Evolutionary conservation across 2,888 invertebrate genomes (phyloP).

Genomic region (Dicyrtomina minuta): DNA sequence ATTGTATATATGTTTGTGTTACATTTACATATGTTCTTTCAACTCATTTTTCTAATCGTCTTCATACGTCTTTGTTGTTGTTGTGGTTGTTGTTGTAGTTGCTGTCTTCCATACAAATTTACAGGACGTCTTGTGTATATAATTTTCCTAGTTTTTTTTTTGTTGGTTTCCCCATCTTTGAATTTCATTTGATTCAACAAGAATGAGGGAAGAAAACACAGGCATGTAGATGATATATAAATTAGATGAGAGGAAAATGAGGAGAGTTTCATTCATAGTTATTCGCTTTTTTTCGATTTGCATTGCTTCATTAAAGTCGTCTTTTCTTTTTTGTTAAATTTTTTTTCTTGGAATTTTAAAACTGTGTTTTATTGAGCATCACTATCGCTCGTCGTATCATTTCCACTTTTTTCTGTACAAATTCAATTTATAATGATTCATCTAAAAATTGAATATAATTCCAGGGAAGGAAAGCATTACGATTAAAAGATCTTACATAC

Average conservation of each 20-base stretch:
- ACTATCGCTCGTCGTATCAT: conserved; percentile 55
- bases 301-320: neutral
- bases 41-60: conserved; percentile 13
- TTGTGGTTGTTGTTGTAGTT: no score
- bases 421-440: conserved; percentile 36
- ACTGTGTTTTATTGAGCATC: conserved; percentile 53
- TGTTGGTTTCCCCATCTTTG: no score
- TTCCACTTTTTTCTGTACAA: conserved; percentile 54
- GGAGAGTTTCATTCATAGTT: neutral
- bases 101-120: no score
- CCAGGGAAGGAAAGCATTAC: conserved; percentile 5
- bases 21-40: neutral
- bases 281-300: neutral
- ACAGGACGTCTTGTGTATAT: no score
- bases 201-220: neutral
- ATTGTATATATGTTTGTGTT: no score
- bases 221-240: neutral
- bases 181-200: no score
- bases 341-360: no score
- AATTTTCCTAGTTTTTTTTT: no score
- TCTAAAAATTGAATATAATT: conserved; percentile 33
- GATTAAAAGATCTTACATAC: neutral
- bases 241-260: neutral
- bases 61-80: conserved; percentile 2
- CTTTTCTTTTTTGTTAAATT: neutral